Base-by-base conservation (phyloP, 1,140 invertebrate genomes). In the Ceratitis capitata region DNA sequence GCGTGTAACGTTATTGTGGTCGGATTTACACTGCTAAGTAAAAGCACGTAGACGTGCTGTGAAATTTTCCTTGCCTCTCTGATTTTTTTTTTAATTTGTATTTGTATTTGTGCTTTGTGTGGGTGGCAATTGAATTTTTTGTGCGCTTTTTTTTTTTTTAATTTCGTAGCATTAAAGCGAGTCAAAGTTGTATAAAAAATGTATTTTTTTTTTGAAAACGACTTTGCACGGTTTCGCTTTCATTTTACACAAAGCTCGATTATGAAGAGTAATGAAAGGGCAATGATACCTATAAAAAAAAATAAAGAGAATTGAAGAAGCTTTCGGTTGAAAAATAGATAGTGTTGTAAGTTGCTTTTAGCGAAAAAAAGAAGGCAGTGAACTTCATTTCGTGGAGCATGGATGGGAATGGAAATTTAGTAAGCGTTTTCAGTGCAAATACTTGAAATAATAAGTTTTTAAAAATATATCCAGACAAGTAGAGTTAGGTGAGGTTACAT, bases 151-250 rank as follows among this genome's bases (percentile, higher is more conserved):
- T 26, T 26, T 69, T 69, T n/a, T n/a, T n/a, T n/a, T n/a, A n/a
- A n/a, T n/a, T n/a, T n/a, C n/a, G n/a, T n/a, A 32, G 61, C 61
- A 64, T 64, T 64, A 26, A 35, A 64, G 61, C 61, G 61, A 29
- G 32, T 64, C 61, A 64, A 64, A 64, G 61, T 64, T 64, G 61
- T 35, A 64, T 64, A 16, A 32, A 35, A 56, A 69, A 35, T 14
- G 58, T 61, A 19, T 19, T 35, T 35, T 69, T 61, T 35, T 19
- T 35, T 35, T 69, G 14, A 29, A 35, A 69, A 4, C 26, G 14
- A 69, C 39, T n/a, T n/a, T n/a, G n/a, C n/a, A n/a, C 61, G 16
- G 61, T 69, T 69, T 69, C 61, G 61, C 61, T 69, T 69, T 69
- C 61, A 69, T 69, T 69, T 69, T 69, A 32, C 16, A n/a, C 61